phyloP scores from a whole-genome alignment of 1,140 invertebrate genomes.

The Nebria ingens region DNA sequence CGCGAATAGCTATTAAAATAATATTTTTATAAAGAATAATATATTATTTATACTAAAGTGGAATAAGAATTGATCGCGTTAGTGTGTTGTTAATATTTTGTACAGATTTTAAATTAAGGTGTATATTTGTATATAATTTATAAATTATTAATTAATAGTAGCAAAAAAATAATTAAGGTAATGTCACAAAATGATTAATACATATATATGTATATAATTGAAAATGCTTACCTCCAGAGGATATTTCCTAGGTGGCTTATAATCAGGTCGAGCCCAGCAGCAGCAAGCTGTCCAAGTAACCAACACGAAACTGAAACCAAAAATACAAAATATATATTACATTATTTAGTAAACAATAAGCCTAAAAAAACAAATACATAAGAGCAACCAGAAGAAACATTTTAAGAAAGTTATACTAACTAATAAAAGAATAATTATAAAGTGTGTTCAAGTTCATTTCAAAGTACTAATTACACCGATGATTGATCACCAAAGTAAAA shows the following conservation, averaged over 20 bases:
- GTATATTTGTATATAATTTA: too few relatives aligned
- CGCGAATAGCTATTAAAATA: too few relatives aligned
- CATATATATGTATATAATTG: too few relatives aligned
- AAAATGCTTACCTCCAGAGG: not conserved
- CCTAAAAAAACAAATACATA: not conserved
- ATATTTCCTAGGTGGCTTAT: not conserved
- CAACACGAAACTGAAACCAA: not conserved
- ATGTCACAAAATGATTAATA: too few relatives aligned
- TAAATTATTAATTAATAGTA: too few relatives aligned
- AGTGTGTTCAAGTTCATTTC: not conserved
- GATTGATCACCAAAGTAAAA: not conserved
- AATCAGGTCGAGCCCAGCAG: not conserved
- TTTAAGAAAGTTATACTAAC: not conserved
- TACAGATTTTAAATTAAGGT: too few relatives aligned
- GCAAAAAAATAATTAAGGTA: too few relatives aligned
- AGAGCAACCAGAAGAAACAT: not conserved
- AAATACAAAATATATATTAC: not conserved
- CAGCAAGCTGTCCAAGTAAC: not conserved
- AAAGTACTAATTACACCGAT: not conserved
- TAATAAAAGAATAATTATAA: not conserved
- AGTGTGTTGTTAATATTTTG: too few relatives aligned
- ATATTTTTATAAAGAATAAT: too few relatives aligned
- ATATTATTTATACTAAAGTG: too few relatives aligned
- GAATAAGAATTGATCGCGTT: too few relatives aligned
- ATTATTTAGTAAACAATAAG: not conserved